A percentile compares a stretch with the other conserved stretches of the same genome.
These are phyloP conservation scores for Psilopsiagon aymara DNA, from an alignment of 2,113 vertebrate species.

Conservation along the genomic window DNA sequence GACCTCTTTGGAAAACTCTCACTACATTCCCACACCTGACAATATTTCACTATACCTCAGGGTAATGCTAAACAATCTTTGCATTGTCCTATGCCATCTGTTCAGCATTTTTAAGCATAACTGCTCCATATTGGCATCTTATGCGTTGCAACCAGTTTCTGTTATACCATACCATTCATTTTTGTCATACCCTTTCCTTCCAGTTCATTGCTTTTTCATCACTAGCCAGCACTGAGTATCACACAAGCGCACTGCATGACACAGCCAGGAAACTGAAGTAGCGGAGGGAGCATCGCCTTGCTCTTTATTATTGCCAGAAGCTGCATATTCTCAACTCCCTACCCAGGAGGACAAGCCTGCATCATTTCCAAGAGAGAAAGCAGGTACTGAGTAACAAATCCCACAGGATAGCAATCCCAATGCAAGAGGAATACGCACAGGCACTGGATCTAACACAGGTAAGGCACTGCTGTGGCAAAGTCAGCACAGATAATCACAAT, in stretches of 20 bases:
- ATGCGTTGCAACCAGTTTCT: neutral
- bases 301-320: slow-evolving; percentile 4
- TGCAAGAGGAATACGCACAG: neutral
- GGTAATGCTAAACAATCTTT: slow-evolving; percentile 62
- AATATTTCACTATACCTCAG: slow-evolving; percentile 56
- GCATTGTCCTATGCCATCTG: slow-evolving; percentile 68
- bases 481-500: rapidly evolving
- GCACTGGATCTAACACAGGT: neutral
- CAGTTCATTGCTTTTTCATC: slow-evolving; percentile 49
- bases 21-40: slow-evolving; percentile 59
- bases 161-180: slow-evolving; percentile 41
- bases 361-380: neutral
- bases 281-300: neutral
- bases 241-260: neutral
- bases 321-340: neutral
- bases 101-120: slow-evolving; percentile 56
- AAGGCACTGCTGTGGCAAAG: neutral
- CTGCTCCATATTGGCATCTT: neutral
- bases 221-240: neutral
- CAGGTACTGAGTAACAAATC: neutral
- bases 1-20: slow-evolving; percentile 55
- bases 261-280: neutral
- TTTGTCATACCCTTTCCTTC: slow-evolving; percentile 38
- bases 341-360: rapidly evolving
- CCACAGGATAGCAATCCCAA: neutral